A percentile compares a stretch with the other conserved stretches of the same genome.
These are phyloP conservation scores for Pseudolaguvia tuberculata DNA, from an alignment of 2,113 vertebrate species.

Conservation along the genomic window DNA sequence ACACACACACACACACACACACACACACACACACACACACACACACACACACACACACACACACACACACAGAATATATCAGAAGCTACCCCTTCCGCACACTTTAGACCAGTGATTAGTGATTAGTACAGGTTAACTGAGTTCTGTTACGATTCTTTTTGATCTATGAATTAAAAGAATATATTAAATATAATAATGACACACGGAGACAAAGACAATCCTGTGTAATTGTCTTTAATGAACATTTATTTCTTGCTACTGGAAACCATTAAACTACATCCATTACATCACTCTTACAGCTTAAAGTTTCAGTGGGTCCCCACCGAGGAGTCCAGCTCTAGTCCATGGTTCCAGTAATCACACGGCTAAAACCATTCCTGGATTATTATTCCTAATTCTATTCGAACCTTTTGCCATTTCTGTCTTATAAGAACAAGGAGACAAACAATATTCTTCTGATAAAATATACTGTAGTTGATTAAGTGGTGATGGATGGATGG, in stretches of 20 bases:
- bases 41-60: too few species aligned
- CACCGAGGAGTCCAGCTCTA: neutral
- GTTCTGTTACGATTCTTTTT: too few species aligned
- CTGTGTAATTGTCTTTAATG: slow-evolving; percentile 32
- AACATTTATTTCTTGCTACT: slow-evolving; percentile 40
- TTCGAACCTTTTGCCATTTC: slow-evolving; percentile 8
- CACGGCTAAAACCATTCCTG: slow-evolving; percentile 14
- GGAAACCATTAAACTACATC: slow-evolving; percentile 40
- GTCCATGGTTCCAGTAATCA: slow-evolving; percentile 11
- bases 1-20: too few species aligned
- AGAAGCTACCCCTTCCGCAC: too few species aligned
- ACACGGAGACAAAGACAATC: neutral
- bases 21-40: too few species aligned
- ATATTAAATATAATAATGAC: neutral
- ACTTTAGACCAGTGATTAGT: too few species aligned
- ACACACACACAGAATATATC: too few species aligned
- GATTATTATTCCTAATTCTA: slow-evolving; percentile 11
- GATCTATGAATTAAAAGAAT: too few species aligned
- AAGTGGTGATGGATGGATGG: neutral
- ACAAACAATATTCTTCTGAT: slow-evolving; percentile 26
- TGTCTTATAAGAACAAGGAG: neutral
- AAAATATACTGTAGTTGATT: slow-evolving; percentile 17
- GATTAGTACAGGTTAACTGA: too few species aligned
- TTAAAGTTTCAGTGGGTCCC: slow-evolving; percentile 11
- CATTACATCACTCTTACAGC: slow-evolving; percentile 25